Conservation (phyloP, 2,113 vertebrate genomes). For the Bettongia penicillata region DNA sequence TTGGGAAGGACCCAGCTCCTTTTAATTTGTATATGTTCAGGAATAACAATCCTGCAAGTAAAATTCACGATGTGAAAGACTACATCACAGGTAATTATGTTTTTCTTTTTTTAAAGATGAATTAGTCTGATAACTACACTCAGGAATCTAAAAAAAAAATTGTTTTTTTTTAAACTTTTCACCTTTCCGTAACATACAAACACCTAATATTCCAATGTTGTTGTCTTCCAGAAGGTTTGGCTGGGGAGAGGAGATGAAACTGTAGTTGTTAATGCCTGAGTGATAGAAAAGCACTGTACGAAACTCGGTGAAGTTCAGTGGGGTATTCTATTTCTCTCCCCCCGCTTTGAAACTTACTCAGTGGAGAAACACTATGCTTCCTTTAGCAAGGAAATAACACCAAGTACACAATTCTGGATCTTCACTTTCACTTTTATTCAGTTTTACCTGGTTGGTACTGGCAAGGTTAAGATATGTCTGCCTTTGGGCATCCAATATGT, state of each 20-base stretch:
- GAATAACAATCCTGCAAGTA: conserved; percentile 98
- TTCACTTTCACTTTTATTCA: neutral
- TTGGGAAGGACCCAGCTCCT: conserved; percentile 93
- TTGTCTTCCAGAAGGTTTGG: neutral
- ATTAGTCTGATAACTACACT: neutral
- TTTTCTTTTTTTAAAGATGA: conserved; percentile 27
- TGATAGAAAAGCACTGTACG: neutral
- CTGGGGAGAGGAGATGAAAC: neutral
- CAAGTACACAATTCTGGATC: neutral
- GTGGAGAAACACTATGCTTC: neutral
- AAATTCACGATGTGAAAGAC: conserved; percentile 95
- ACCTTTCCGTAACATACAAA: neutral
- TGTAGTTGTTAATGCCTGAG: neutral
- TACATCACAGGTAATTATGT: conserved; percentile 94
- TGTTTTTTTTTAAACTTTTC: neutral
- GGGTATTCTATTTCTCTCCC: neutral
- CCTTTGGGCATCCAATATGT: neutral
- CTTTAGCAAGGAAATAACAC: neutral
- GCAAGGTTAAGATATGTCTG: neutral
- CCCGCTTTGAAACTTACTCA: neutral
- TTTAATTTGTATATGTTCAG: conserved; percentile 99
- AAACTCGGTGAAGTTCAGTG: neutral
- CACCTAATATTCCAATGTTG: conserved; percentile 1
- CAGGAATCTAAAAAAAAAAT: neutral
- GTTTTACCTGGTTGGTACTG: neutral